Evolutionary conservation across 2,797 vertebrate species (phyloP).

Genomic region (Manis pentadactyla): DNA sequence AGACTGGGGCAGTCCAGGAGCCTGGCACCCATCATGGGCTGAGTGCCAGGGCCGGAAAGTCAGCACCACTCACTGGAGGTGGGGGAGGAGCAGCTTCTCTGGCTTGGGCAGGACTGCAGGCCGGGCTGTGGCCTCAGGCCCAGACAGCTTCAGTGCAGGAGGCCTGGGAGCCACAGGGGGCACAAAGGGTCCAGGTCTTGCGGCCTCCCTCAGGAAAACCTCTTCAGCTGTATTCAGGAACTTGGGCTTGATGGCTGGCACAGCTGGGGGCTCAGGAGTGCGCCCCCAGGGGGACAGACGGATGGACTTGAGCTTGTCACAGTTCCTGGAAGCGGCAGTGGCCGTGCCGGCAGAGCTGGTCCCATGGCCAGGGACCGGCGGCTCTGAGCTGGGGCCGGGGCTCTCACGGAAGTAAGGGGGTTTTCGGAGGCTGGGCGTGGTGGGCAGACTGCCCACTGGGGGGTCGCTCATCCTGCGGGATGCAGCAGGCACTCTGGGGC

Average conservation of each 20-base stretch:
- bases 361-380: slow-evolving; percentile 7
- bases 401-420: slow-evolving; percentile 61
- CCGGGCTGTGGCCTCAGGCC: slow-evolving; percentile 67
- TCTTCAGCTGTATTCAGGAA: slow-evolving; percentile 75
- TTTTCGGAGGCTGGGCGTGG: slow-evolving; percentile 77
- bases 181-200: slow-evolving; percentile 82
- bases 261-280: background rate
- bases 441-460: slow-evolving; percentile 39
- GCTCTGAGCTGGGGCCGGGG: slow-evolving; percentile 38
- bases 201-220: slow-evolving; percentile 52
- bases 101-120: slow-evolving; percentile 78
- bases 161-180: slow-evolving; percentile 84
- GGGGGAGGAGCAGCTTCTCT: slow-evolving; percentile 80
- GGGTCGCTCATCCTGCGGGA: slow-evolving; percentile 76
- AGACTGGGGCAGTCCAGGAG: background rate
- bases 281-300: slow-evolving; percentile 81
- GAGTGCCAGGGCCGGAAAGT: rapidly evolving
- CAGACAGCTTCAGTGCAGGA: slow-evolving; percentile 44
- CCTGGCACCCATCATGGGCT: rapidly evolving
- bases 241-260: slow-evolving; percentile 84
- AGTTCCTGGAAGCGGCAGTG: slow-evolving; percentile 75
- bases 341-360: background rate
- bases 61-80: slow-evolving; percentile 91
- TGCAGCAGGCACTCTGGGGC: background rate
- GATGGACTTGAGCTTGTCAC: slow-evolving; percentile 87